Percentiles rank a stretch among this genome's conserved stretches.
Conservation (phyloP, 2,888 invertebrate species). For the Pandemis corylana region DNA sequence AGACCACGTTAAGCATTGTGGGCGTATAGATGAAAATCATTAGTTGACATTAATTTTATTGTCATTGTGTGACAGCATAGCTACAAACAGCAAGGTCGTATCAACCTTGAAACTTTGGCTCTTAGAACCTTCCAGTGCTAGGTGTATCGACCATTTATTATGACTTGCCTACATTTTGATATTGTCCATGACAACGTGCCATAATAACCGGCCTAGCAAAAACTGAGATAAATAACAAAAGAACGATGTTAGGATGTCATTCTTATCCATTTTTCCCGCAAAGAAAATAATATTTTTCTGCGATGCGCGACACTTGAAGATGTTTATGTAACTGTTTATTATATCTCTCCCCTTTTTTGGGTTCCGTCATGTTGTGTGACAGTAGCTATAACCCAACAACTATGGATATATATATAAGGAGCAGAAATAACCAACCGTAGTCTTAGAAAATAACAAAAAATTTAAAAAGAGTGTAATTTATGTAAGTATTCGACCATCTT, state of each 20-base stretch:
- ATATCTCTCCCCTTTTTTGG: conserved; percentile 30
- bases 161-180: not conserved
- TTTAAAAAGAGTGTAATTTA: too few species aligned
- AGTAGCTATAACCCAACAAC: not conserved
- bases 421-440: too few species aligned
- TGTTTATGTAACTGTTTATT: conserved; percentile 42
- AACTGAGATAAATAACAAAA: conserved; percentile 41
- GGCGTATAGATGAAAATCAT: too few species aligned
- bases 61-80: not conserved
- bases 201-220: conserved; percentile 38
- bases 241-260: conserved; percentile 40
- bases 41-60: too few species aligned
- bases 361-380: conserved; percentile 18
- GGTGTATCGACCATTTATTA: not conserved
- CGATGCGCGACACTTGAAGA: conserved; percentile 41
- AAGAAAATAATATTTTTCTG: conserved; percentile 38
- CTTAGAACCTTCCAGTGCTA: conserved; percentile 1
- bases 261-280: conserved; percentile 41
- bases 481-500: too few species aligned
- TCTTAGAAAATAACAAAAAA: not conserved
- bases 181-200: conserved; percentile 25
- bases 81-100: not conserved
- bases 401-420: too few species aligned
- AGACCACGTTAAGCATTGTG: too few species aligned
- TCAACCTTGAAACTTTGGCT: not conserved